Evolutionary conservation across 2,113 vertebrate species (phyloP), one percentile per base, ranked within the genome.

Genomic region (Phaethon lepturus): DNA sequence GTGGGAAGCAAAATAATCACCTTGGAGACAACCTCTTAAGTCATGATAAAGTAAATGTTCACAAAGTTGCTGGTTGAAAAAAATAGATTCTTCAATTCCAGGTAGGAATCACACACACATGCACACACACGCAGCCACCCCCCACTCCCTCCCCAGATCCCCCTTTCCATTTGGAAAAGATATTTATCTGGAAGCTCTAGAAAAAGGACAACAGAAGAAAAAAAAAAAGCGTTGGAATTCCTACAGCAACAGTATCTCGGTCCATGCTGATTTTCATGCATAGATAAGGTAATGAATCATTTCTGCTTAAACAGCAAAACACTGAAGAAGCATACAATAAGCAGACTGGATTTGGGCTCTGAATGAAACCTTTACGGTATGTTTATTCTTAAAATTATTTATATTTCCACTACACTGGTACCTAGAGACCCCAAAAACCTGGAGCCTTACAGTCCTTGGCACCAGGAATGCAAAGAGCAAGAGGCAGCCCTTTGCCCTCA

Each of bases 1-100:
- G 90, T 94, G 69, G 87, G 96, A 92, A 97, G 96, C 72, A 96
- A 96, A 96, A 97, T 88, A 97, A 96, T 97, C 89, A 96, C 64
- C 53, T 91, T 25, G 17, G 77, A 97, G 83, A 83, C 81, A 96
- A 88, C 89, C 91, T 97, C 86, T 91, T 62, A 69, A 92, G 91
- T 93, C 95, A 97, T 79, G 86, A 92, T 93, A 88, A 97, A 97
- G 86, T 59, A 80, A 63, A 95, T 62, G 91, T 89, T 96, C 93
- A 88, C 83, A 66, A 96, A 96, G 93, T 75, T 92, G 50, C 82
- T 4, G 6, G 23, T 0, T 79, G 52, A 50, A 96, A 97, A 95
- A 88, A 96, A 22, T 18, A 63, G 25, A 59, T n/a, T 71, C 56
- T 73, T 80, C 29, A 89, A 6, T 80, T 71, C 63, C 80, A 97